Conservation (phyloP, 2,888 invertebrate species). For the Gisinianus flammeolus region DNA sequence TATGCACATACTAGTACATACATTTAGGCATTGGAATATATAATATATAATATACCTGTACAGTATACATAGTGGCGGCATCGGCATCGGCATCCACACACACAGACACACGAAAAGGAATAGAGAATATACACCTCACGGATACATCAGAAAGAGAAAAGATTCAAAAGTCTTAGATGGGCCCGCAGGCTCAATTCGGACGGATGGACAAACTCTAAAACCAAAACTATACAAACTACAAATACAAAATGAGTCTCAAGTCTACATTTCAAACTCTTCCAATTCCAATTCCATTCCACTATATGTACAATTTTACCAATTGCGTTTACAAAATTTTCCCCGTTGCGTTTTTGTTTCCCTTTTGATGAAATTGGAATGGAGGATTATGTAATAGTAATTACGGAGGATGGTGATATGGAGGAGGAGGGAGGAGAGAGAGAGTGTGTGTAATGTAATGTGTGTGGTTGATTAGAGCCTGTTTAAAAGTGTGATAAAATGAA, state of each 20-base stretch:
- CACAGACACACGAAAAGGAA: too few relatives aligned
- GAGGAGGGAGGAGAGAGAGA: too few relatives aligned
- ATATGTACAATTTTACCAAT: background rate
- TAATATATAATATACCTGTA: background rate
- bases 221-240: background rate
- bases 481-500: too few relatives aligned
- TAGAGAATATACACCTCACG: background rate
- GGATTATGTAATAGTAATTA: background rate
- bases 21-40: background rate
- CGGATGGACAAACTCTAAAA: background rate
- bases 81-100: background rate
- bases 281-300: background rate
- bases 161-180: background rate
- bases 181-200: background rate
- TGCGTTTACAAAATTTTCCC: background rate
- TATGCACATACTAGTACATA: background rate
- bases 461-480: too few relatives aligned
- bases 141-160: background rate
- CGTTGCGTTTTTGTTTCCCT: background rate
- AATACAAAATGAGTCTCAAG: background rate
- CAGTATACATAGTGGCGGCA: background rate
- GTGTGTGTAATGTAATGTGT: too few relatives aligned
- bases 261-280: background rate
- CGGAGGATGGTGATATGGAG: background rate
- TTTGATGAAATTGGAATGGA: background rate